Base-by-base conservation (phyloP, 30 jellyfish, hydroid and myxozoan genomes). In the Aurelia aurita complex sp. Pacific region DNA sequence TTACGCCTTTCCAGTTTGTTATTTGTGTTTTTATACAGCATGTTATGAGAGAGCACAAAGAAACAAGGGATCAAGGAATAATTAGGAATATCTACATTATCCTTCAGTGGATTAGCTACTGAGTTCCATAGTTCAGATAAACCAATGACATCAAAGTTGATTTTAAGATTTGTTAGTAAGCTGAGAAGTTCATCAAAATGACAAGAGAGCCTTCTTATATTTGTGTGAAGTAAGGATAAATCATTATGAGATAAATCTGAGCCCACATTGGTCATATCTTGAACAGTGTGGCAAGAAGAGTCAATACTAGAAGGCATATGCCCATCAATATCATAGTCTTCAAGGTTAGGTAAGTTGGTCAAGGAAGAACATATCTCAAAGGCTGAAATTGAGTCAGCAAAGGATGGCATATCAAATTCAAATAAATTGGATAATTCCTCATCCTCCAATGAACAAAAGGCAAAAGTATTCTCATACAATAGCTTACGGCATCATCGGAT, bases 41-140 rank as follows among this genome's bases (percentile, higher is more conserved):
- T n/a, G n/a, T n/a, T n/a, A n/a, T n/a, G n/a, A n/a, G n/a, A n/a
- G n/a, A n/a, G n/a, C n/a, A n/a, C n/a, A n/a, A n/a, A n/a, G n/a
- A n/a, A n/a, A n/a, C n/a, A n/a, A n/a, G n/a, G n/a, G n/a, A n/a
- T n/a, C n/a, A n/a, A n/a, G n/a, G 9, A 18, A 46, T 79, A 79
- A 9, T 80, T 80, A 79, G n/a, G 53, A 61, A 79, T 64, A 29
- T 79, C 88, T 43, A 62, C 43, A 42, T 64, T 79, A 40, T 69
- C 64, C 36, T 17, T 43, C 11, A 63, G 14, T 15, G 69, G 53
- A n/a, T 62, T 35, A 7, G 59, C 62, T 61, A 42, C 80, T 17
- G 88, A 66, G 55, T 79, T 40, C 80, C 88, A 79, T 50, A 79
- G 36, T 59, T 64, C 88, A 66, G 79, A 63, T 42, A 79, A 64